Percentiles rank a stretch among this genome's conserved stretches.
phyloP scores from a whole-genome alignment of 2,888 invertebrate genomes.

The Oligia latruncula region DNA sequence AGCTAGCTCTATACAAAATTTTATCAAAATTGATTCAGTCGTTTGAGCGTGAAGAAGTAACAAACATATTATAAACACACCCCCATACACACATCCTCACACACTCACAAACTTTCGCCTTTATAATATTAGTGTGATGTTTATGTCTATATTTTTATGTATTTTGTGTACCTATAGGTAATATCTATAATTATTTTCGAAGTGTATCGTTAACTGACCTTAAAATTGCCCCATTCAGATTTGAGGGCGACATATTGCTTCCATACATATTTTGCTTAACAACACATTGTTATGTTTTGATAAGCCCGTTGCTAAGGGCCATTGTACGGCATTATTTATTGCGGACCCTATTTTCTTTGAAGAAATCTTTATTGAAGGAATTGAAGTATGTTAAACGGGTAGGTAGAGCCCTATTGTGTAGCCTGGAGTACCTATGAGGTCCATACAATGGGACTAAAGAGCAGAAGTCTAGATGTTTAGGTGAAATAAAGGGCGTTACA shows the following conservation, averaged over 20 bases:
- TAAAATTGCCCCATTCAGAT: constrained; percentile 27
- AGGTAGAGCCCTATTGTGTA: constrained; percentile 45
- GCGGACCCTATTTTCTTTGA: constrained; percentile 43
- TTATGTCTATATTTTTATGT: too few species aligned
- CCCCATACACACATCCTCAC: too few species aligned
- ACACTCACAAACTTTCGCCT: too few species aligned
- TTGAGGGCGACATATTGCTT: constrained; percentile 32
- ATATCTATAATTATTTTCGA: neutral
- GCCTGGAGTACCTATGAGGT: constrained; percentile 27
- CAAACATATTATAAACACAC: too few species aligned
- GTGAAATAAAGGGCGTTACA: neutral
- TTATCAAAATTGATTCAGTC: too few species aligned
- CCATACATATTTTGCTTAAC: constrained; percentile 35
- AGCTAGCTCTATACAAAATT: too few species aligned
- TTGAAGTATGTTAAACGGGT: constrained; percentile 49
- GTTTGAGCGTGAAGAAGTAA: too few species aligned
- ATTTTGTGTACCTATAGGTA: neutral
- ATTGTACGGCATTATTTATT: constrained; percentile 52
- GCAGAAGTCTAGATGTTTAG: constrained; percentile 14
- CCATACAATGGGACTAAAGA: constrained; percentile 1
- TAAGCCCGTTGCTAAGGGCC: neutral
- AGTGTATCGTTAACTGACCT: neutral
- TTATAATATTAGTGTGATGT: too few species aligned
- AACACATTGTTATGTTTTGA: constrained; percentile 22
- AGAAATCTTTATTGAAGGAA: constrained; percentile 51